Evolutionary conservation across 2,113 vertebrate genomes (phyloP).

Genomic region (Promerops cafer): DNA sequence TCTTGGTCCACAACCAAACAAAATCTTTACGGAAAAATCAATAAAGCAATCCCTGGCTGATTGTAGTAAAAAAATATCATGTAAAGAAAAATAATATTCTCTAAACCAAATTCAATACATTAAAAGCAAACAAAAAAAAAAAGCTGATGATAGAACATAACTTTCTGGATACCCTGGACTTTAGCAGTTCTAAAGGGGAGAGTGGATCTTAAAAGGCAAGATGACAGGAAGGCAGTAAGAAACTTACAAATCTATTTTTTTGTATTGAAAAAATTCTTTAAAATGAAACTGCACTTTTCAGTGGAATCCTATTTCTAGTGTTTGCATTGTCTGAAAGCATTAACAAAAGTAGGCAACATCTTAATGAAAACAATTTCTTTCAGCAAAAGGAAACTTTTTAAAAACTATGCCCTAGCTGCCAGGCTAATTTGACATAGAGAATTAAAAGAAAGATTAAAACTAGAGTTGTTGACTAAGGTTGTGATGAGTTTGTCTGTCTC

Average conservation of each 20-base stretch:
- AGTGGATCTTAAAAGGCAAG: neutral
- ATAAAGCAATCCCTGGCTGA: neutral
- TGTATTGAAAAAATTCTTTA: neutral
- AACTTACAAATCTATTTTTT: neutral
- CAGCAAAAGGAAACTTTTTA: neutral
- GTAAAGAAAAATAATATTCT: neutral
- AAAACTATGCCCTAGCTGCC: neutral
- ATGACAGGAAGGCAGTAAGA: neutral
- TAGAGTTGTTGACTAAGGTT: neutral
- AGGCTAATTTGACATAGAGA: neutral
- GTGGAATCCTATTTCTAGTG: neutral
- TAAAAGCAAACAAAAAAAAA: neutral
- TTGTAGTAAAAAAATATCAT: neutral
- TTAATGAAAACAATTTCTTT: neutral
- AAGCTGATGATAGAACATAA: neutral
- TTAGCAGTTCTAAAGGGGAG: neutral
- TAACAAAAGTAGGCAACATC: neutral
- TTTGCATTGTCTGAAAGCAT: neutral
- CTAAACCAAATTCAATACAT: neutral
- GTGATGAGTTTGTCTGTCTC: neutral
- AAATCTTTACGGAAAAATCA: neutral
- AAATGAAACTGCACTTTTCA: neutral
- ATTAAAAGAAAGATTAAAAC: neutral
- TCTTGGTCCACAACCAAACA: neutral
- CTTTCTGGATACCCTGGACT: neutral